These are phyloP conservation scores for Saccopteryx bilineata DNA, from an alignment of 2,113 vertebrate species.

Conservation along the genomic window DNA sequence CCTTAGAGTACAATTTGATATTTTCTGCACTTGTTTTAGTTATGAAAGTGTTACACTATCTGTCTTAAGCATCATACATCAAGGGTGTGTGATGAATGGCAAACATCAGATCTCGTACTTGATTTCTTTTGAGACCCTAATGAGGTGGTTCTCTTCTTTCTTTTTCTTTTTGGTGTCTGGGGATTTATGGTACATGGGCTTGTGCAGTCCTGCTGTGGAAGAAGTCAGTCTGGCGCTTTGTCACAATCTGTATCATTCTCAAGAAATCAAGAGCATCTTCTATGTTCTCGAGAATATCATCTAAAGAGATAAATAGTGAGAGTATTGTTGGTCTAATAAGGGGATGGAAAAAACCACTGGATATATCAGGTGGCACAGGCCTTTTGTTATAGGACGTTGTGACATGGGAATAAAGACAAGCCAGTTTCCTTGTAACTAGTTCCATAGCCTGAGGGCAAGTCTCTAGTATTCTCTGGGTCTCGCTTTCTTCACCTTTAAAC, in stretches of 20 bases:
- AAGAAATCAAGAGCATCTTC: neutral
- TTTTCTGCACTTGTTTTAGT: neutral
- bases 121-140: neutral
- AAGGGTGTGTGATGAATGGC: neutral
- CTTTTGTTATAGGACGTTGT: neutral
- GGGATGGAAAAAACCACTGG: neutral
- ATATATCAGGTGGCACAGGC: neutral
- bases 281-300: neutral
- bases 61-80: neutral
- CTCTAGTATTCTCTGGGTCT: neutral
- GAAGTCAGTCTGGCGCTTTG: neutral
- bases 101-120: neutral
- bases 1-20: neutral
- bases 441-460: neutral
- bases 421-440: neutral
- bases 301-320: neutral
- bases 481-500: constrained; percentile 16
- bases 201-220: neutral
- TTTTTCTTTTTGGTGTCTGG: neutral
- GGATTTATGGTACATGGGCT: neutral
- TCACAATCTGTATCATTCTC: neutral
- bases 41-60: neutral
- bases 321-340: neutral
- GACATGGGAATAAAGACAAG: neutral
- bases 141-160: neutral